Conservation (phyloP, 1,140 invertebrate species). For the Caenorhabditis brenneri region DNA sequence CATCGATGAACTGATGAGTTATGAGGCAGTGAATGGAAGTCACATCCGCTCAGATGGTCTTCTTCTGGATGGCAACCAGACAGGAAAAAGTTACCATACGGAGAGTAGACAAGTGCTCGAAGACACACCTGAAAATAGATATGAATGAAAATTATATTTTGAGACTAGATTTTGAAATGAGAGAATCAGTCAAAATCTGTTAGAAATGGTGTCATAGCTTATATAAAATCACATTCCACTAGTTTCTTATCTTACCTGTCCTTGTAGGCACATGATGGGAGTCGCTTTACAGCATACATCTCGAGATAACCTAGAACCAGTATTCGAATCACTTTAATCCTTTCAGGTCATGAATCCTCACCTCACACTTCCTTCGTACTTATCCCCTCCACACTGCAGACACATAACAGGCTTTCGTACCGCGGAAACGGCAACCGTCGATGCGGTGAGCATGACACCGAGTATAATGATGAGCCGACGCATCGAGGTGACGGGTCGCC, state of each 20-base stretch:
- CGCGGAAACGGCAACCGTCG: background rate
- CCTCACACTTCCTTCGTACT: conserved; percentile 31
- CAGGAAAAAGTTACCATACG: conserved; percentile 20
- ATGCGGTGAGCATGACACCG: background rate
- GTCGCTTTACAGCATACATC: conserved; percentile 24
- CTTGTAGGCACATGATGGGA: background rate
- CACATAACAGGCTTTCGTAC: conserved; percentile 2
- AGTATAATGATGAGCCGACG: conserved; percentile 9
- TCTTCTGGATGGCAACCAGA: conserved; percentile 17
- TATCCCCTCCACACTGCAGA: conserved; percentile 31
- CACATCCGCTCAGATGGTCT: conserved; percentile 18
- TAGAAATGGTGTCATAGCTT: no score
- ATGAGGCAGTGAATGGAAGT: conserved; percentile 7
- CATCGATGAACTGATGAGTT: conserved; percentile 33
- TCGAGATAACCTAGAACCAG: background rate
- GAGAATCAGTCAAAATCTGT: no score
- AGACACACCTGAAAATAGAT: background rate
- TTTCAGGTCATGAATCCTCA: background rate
- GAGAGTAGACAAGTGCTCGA: conserved; percentile 21
- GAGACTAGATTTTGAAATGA: no score
- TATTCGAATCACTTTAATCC: background rate
- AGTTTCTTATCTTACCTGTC: background rate
- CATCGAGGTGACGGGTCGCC: background rate
- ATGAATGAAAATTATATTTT: background rate
- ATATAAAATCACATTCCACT: no score